Conservation (phyloP, 1,140 invertebrate species). For the Tetramorium simillimum region DNA sequence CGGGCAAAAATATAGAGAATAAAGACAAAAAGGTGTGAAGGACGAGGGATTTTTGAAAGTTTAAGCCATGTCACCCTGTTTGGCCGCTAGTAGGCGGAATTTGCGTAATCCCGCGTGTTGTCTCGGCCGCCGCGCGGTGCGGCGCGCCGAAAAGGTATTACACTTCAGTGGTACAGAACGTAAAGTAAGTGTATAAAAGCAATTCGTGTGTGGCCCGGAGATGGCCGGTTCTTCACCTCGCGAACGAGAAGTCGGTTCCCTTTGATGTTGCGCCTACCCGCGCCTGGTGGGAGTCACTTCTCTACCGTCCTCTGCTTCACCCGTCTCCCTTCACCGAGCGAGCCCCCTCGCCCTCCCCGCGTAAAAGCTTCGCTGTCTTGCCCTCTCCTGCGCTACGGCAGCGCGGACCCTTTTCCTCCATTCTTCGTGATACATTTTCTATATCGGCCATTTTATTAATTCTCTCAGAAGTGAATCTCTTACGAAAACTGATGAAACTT, state of each 20-base stretch:
- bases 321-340: slow-evolving; percentile 64
- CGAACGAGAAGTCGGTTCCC: slow-evolving; percentile 85
- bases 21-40: not conserved
- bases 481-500: not conserved
- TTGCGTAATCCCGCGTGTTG: slow-evolving; percentile 29
- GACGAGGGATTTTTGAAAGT: not conserved
- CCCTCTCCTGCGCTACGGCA: slow-evolving; percentile 21
- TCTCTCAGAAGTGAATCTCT: not conserved
- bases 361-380: slow-evolving; percentile 37
- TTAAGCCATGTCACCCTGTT: not conserved
- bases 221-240: slow-evolving; percentile 86
- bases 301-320: slow-evolving; percentile 64
- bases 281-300: slow-evolving; percentile 77
- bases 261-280: slow-evolving; percentile 84
- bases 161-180: slow-evolving; percentile 78
- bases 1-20: not conserved
- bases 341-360: slow-evolving; percentile 37
- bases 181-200: slow-evolving; percentile 84
- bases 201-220: slow-evolving; percentile 86
- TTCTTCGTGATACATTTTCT: slow-evolving; percentile 56
- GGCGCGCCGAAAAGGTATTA: slow-evolving; percentile 66
- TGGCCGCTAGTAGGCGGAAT: not conserved
- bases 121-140: not conserved
- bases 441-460: slow-evolving; percentile 60
- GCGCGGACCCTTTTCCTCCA: slow-evolving; percentile 22